Evolutionary conservation across 2,113 vertebrate genomes (phyloP).

Genomic region (Prochilodus magdalenae): DNA sequence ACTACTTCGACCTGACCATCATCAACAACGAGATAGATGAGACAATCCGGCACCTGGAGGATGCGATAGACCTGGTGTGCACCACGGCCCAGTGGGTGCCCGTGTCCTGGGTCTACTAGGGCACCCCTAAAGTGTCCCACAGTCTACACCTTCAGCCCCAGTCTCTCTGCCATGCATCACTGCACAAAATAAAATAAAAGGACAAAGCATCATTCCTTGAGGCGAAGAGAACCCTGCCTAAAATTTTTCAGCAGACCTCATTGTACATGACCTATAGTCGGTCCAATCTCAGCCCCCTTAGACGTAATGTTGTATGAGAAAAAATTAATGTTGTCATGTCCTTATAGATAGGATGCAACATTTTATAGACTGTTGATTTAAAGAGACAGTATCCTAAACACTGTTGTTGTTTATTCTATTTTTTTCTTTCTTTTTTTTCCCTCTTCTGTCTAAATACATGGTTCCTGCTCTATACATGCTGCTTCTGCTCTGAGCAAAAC

Average conservation of each 20-base stretch:
- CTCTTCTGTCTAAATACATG: background rate
- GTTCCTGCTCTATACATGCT: constrained; percentile 47
- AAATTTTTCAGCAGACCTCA: constrained; percentile 77
- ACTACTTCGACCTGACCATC: constrained; percentile 99
- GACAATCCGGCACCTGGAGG: constrained; percentile 97
- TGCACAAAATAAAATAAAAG: constrained; percentile 61
- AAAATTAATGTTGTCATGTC: constrained; percentile 92
- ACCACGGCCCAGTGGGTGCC: constrained; percentile 97
- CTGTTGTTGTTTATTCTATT: constrained; percentile 33
- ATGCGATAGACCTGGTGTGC: constrained; percentile 95
- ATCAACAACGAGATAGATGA: constrained; percentile 99
- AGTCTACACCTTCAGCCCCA: constrained; percentile 21
- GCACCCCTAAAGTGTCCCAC: background rate
- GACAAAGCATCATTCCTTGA: constrained; percentile 36
- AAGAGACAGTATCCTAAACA: constrained; percentile 76
- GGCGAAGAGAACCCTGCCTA: constrained; percentile 69
- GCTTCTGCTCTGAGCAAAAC: background rate
- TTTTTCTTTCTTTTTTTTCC: background rate
- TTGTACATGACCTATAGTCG: constrained; percentile 80
- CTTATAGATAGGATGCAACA: constrained; percentile 88
- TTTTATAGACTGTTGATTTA: constrained; percentile 77
- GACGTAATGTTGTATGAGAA: constrained; percentile 92
- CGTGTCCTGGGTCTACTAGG: constrained; percentile 92
- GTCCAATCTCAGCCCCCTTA: constrained; percentile 86
- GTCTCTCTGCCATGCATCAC: constrained; percentile 61